phyloP scores from a whole-genome alignment of 2,888 invertebrate species.

The Campoplex nolae region DNA sequence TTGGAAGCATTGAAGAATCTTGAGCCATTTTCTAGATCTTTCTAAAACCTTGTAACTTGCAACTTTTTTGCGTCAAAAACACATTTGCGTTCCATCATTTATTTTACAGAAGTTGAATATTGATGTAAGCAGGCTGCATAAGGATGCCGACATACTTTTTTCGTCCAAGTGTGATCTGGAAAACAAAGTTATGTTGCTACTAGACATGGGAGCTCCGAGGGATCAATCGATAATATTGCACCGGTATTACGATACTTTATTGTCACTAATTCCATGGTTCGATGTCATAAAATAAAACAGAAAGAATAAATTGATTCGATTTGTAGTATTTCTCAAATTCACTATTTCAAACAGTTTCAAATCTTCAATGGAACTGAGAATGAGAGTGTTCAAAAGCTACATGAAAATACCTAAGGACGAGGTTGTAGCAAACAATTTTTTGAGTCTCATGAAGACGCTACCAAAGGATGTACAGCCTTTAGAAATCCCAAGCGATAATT shows the following conservation, averaged over 20 bases:
- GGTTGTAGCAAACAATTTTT: conserved; percentile 76
- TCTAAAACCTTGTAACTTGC: too few species aligned
- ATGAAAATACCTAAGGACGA: conserved; percentile 81
- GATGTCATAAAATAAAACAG: conserved; percentile 78
- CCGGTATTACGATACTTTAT: conserved; percentile 65
- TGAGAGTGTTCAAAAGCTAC: conserved; percentile 83
- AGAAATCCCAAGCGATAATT: conserved; percentile 70
- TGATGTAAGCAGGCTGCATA: neutral
- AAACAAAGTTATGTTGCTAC: conserved; percentile 73
- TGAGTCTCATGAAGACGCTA: conserved; percentile 72
- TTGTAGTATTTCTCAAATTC: neutral
- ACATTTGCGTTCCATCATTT: neutral
- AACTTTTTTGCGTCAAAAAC: too few species aligned
- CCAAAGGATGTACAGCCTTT: conserved; percentile 54
- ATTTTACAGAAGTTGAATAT: conserved; percentile 65
- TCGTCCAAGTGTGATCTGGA: conserved; percentile 59
- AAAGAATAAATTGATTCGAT: too few species aligned
- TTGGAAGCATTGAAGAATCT: too few species aligned
- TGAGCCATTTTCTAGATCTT: too few species aligned
- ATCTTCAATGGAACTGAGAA: conserved; percentile 79
- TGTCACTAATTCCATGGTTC: conserved; percentile 1
- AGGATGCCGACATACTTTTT: conserved; percentile 55
- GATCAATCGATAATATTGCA: conserved; percentile 58
- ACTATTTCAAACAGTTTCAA: conserved; percentile 79
- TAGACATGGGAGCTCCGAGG: conserved; percentile 75